phyloP scores from a whole-genome alignment of 2,888 invertebrate genomes.

The Eueremaeus valkanovi region DNA sequence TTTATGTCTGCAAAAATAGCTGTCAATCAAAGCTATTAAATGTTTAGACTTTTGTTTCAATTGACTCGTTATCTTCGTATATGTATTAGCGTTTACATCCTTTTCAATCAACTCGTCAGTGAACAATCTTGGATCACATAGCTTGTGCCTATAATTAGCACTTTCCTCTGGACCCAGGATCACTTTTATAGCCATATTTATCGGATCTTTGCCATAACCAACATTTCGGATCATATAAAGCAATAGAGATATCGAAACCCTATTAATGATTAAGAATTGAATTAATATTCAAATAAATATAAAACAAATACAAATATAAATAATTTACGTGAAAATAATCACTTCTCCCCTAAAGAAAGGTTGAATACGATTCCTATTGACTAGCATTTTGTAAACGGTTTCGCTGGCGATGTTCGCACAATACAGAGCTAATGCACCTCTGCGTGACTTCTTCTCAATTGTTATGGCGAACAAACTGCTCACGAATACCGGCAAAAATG shows the following conservation, averaged over 20 bases:
- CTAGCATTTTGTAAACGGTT: conserved; percentile 28
- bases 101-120: not conserved
- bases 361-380: conserved; percentile 11
- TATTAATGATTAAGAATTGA: not conserved
- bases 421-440: conserved; percentile 38
- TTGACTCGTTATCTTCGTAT: not conserved
- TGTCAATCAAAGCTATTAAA: not conserved
- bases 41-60: conserved; percentile 2
- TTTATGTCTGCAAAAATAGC: conserved; percentile 6
- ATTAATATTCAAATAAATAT: not conserved
- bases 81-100: not conserved
- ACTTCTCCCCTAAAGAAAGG: conserved; percentile 39
- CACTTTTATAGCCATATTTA: conserved; percentile 35
- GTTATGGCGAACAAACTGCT: conserved; percentile 28
- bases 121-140: not conserved
- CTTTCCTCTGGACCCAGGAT: conserved; percentile 30
- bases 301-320: no score
- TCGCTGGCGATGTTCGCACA: conserved; percentile 39
- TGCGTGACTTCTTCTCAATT: conserved; percentile 37
- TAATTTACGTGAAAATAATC: conserved; percentile 31
- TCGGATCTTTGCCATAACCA: conserved; percentile 38
- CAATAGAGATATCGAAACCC: conserved; percentile 22
- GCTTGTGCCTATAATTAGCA: not conserved
- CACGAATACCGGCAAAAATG: conserved; percentile 30
- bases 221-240: not conserved